phyloP scores from a whole-genome alignment of 1,140 invertebrate species.

The Leptinotarsa defecta region DNA sequence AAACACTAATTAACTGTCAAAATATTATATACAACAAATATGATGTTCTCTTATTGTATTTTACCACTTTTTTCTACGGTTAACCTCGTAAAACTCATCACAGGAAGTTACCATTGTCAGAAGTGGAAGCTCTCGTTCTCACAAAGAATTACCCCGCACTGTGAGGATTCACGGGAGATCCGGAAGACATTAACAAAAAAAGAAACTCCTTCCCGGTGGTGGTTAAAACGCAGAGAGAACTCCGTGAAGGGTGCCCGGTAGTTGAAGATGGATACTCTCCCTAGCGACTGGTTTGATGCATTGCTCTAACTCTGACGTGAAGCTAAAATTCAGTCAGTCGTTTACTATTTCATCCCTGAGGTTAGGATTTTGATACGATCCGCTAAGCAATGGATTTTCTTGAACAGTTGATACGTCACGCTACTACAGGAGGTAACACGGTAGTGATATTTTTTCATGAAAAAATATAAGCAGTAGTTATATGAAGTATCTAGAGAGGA shows the following conservation, averaged over 20 bases:
- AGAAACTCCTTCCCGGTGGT: not conserved
- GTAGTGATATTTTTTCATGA: too few relatives aligned
- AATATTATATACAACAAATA: too few relatives aligned
- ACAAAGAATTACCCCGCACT: not conserved
- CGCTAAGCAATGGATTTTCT: too few relatives aligned
- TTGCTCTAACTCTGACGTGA: constrained; percentile 1
- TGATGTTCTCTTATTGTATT: too few relatives aligned
- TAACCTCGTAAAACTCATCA: not conserved
- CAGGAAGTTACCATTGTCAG: not conserved
- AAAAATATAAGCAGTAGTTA: too few relatives aligned
- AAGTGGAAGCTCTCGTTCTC: not conserved
- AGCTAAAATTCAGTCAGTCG: constrained; percentile 18
- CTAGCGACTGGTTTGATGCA: constrained; percentile 15
- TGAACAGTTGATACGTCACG: too few relatives aligned
- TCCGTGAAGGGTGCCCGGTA: not conserved
- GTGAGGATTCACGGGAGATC: not conserved
- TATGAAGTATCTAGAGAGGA: too few relatives aligned
- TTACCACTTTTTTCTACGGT: too few relatives aligned
- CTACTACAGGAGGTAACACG: too few relatives aligned
- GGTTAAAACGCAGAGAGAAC: constrained; percentile 1
- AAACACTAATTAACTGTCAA: too few relatives aligned
- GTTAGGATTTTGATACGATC: not conserved
- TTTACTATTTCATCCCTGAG: not conserved
- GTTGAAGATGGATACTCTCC: constrained; percentile 19
- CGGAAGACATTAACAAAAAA: constrained; percentile 9